Base-by-base conservation (phyloP, 2,797 vertebrate genomes). In the Ispidina picta region DNA sequence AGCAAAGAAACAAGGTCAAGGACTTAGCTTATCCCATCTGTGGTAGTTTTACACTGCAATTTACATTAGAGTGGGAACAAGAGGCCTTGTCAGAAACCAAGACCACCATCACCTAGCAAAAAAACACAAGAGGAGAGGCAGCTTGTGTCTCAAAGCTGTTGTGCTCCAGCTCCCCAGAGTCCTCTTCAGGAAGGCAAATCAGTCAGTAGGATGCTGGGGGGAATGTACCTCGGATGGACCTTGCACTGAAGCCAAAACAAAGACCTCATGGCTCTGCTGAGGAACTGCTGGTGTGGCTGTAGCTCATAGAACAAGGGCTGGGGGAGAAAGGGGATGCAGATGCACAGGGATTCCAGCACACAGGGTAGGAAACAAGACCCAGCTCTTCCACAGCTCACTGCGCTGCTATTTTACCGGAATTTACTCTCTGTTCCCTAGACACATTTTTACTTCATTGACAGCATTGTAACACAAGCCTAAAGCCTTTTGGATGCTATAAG, bases 1-100 rank as follows among this genome's bases (percentile, higher is more conserved):
- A 89, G 79, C 56, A 58, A 43, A 54, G 76, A 92, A 93, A 95
- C 64, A 92, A 92, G 93, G 93, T 95, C 95, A 95, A 96, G 95
- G 92, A 64, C 85, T 92, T 22, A 0, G 5, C 83, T 93, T 49
- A 79, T 88, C 80, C 95, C 92, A 96, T 95, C 92, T 96, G 95
- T 71, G 91, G 7, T 69, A 58, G 66, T 93, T 86, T 73, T 15
- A 31, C 28, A 15, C 10, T 12, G 22, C n/a, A 28, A 35, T 74
- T 80, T 77, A 11, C 74, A 37, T 86, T 79, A 15, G 46, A 60
- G 54, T 39, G 75, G 56, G 41, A 73, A 86, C 49, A 64, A 37
- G 29, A 64, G 37, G 62, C 43, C 43, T 60, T n/a, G 49, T 92
- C 68, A 77, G 83, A 54, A 91, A 80, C 22, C 15, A 68, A 49